Conservation (phyloP, 2,888 invertebrate species). For the Metellina segmentata region DNA sequence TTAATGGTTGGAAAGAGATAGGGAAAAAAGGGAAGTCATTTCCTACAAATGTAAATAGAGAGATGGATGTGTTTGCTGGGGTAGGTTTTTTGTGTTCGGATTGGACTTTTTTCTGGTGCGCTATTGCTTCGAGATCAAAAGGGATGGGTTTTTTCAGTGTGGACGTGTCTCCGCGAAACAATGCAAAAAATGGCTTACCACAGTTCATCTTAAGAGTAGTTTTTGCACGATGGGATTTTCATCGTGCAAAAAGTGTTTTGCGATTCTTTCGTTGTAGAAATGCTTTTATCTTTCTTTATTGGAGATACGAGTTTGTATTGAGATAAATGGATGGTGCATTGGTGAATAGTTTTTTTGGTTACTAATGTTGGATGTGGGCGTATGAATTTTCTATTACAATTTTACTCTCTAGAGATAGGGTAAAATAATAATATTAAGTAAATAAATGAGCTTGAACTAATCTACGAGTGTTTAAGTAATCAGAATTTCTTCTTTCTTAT, state of each 20-base stretch:
- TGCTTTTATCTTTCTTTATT: not conserved
- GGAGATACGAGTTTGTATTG: not conserved
- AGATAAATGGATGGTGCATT: not conserved
- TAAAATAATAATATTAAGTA: not conserved
- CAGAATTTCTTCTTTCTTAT: not conserved
- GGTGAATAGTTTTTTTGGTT: not conserved
- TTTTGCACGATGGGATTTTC: not conserved
- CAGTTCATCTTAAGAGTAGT: not conserved
- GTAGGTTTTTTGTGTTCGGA: not conserved
- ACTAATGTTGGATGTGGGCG: not conserved
- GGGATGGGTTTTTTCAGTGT: not conserved
- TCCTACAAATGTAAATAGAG: constrained; percentile 36
- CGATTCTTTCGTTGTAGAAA: not conserved
- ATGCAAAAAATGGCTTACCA: not conserved
- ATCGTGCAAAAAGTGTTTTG: not conserved
- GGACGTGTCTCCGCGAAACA: not conserved
- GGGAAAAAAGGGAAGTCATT: constrained; percentile 29
- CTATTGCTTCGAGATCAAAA: not conserved
- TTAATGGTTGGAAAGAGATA: not conserved
- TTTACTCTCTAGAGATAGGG: not conserved
- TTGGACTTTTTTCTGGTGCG: not conserved
- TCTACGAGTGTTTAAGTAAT: not conserved
- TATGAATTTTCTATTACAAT: not conserved
- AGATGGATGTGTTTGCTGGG: not conserved
- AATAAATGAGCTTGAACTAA: not conserved